Conservation (phyloP, 2,797 vertebrate genomes). For the Malurus leucopterus region DNA sequence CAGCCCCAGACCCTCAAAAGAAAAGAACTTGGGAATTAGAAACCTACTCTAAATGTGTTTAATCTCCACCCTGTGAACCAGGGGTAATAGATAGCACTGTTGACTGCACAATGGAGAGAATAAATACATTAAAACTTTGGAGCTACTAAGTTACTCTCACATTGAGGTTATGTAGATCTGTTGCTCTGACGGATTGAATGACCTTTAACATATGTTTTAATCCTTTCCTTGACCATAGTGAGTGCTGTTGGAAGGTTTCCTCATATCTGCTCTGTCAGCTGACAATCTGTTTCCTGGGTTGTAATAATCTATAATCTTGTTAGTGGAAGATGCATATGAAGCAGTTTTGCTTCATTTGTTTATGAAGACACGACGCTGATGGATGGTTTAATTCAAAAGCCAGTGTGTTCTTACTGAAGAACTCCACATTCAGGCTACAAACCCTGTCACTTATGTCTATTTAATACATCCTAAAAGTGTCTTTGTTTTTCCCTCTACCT, state of each 20-base stretch:
- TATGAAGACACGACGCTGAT: not conserved
- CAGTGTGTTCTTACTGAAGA: not conserved
- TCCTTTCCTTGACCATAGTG: not conserved
- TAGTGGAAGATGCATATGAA: slow-evolving; percentile 14
- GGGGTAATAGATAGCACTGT: not conserved
- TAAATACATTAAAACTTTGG: not conserved
- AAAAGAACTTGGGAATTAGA: not conserved
- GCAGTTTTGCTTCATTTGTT: not conserved
- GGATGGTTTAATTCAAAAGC: not conserved
- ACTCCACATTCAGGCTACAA: not conserved
- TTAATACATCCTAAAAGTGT: not conserved
- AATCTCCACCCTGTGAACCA: not conserved
- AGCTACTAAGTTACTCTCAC: not conserved
- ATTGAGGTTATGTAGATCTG: not conserved
- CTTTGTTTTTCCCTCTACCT: not conserved
- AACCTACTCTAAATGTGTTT: not conserved
- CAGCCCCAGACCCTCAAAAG: not conserved
- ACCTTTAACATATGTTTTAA: not conserved
- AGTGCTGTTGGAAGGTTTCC: not conserved
- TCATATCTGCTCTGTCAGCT: not conserved
- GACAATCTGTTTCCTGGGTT: not conserved
- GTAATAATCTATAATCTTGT: not conserved
- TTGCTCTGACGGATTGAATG: not conserved
- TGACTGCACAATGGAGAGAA: not conserved
- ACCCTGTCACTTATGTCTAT: not conserved